A percentile compares a stretch with the other conserved stretches of the same genome.
Evolutionary conservation across 1,140 invertebrate species (phyloP).

Genomic region (Diachasmimorpha longicaudata): DNA sequence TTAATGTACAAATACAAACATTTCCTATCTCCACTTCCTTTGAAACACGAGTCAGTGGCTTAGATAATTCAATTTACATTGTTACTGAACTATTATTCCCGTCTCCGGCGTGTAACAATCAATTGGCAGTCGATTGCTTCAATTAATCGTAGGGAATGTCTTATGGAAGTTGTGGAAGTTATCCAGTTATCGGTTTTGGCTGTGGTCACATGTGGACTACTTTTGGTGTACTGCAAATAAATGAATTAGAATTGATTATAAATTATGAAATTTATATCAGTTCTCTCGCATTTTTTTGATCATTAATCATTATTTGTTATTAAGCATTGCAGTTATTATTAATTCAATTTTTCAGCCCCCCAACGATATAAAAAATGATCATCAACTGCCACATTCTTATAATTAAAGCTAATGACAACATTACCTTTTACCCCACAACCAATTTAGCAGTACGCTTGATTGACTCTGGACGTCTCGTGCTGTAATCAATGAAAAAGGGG

Average conservation of each 20-base stretch:
- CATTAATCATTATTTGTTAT: too few relatives aligned
- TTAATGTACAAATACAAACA: not conserved
- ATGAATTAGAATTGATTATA: slow-evolving; percentile 20
- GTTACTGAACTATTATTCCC: not conserved
- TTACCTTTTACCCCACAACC: slow-evolving; percentile 74
- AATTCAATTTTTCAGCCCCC: too few relatives aligned
- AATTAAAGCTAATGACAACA: not conserved
- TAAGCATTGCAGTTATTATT: too few relatives aligned
- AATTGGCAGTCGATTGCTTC: not conserved
- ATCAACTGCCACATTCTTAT: too few relatives aligned
- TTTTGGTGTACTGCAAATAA: slow-evolving; percentile 55
- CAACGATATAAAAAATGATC: too few relatives aligned
- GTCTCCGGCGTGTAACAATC: not conserved
- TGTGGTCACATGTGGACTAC: slow-evolving; percentile 61
- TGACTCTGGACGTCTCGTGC: slow-evolving; percentile 78
- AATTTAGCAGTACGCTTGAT: slow-evolving; percentile 77
- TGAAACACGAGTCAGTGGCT: not conserved
- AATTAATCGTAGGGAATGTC: not conserved
- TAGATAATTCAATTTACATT: not conserved
- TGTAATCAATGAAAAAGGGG: slow-evolving; percentile 58
- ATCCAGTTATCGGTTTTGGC: slow-evolving; percentile 21
- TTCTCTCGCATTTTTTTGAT: too few relatives aligned
- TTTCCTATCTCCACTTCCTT: not conserved
- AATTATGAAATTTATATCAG: too few relatives aligned
- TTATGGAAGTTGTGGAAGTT: not conserved